These are phyloP conservation scores for Drosophila santomea DNA, from an alignment of 1,140 invertebrate genomes.

Conservation along the genomic window DNA sequence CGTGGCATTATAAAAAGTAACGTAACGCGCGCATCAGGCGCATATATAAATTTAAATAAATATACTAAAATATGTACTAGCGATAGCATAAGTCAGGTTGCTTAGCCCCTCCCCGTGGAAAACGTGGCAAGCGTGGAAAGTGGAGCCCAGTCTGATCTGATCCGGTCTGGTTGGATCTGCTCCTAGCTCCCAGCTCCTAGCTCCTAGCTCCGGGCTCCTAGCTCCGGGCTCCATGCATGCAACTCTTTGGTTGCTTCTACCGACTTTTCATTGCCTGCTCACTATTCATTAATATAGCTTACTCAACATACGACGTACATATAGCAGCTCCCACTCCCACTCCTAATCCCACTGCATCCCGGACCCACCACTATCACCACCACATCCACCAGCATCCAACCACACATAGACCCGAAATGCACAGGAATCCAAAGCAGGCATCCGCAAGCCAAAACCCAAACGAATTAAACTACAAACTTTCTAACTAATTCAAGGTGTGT, in stretches of 20 bases:
- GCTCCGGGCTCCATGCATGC: slow-evolving; percentile 1
- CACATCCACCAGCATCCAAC: not conserved
- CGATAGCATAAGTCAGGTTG: slow-evolving; percentile 57
- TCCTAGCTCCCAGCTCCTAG: not conserved
- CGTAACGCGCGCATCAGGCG: slow-evolving; percentile 43
- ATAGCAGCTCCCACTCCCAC: slow-evolving; percentile 2
- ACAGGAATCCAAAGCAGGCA: slow-evolving; percentile 3
- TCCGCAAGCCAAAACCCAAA: slow-evolving; percentile 5
- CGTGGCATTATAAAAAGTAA: slow-evolving; percentile 47
- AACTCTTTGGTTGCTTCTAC: slow-evolving; percentile 32
- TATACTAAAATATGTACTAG: slow-evolving; percentile 39
- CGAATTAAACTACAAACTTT: slow-evolving; percentile 42
- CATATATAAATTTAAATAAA: slow-evolving; percentile 43
- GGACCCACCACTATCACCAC: too few species aligned
- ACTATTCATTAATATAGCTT: slow-evolving; percentile 37
- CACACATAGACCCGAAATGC: not conserved
- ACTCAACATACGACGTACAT: slow-evolving; percentile 28
- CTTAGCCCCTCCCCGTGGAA: slow-evolving; percentile 21
- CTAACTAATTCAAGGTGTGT: slow-evolving; percentile 71
- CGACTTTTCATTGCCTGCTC: slow-evolving; percentile 40
- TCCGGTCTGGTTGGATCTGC: not conserved
- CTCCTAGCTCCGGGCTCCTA: not conserved
- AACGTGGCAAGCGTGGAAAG: not conserved
- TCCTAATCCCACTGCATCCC: not conserved
- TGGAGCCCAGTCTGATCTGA: slow-evolving; percentile 4